phyloP scores from a whole-genome alignment of 2,797 vertebrate species.

The Synaphobranchus kaupii region DNA sequence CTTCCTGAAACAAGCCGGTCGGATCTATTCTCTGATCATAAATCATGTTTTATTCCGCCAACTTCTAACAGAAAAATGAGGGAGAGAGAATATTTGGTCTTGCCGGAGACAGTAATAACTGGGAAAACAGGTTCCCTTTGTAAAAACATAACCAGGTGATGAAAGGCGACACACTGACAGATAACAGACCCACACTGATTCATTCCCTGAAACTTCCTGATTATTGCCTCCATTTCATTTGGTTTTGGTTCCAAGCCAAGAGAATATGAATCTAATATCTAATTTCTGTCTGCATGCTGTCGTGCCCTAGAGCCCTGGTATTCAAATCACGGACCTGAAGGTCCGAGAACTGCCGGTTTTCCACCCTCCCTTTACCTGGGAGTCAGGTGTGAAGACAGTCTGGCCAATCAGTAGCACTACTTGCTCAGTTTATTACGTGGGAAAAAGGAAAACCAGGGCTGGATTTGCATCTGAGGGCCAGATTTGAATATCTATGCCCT shows the following conservation, averaged over 20 bases:
- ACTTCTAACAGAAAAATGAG: not conserved
- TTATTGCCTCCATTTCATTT: not conserved
- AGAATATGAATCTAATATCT: not conserved
- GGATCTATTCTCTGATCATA: too few species aligned
- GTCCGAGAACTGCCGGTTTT: too few species aligned
- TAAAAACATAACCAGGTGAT: not conserved
- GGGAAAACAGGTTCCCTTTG: not conserved
- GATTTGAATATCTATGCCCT: too few species aligned
- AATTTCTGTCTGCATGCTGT: not conserved
- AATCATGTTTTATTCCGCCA: too few species aligned
- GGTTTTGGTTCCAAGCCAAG: not conserved
- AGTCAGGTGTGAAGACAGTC: too few species aligned
- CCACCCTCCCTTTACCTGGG: too few species aligned
- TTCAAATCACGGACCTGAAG: too few species aligned
- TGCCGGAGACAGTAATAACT: not conserved
- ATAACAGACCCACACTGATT: not conserved
- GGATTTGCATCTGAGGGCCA: too few species aligned
- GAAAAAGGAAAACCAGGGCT: too few species aligned
- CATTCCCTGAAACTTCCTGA: not conserved
- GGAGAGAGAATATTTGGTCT: not conserved
- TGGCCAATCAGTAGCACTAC: too few species aligned
- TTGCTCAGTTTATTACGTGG: too few species aligned
- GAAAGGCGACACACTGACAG: not conserved
- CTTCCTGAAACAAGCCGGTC: not conserved
- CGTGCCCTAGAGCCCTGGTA: not conserved